phyloP scores from a whole-genome alignment of 2,888 invertebrate species.

The Polyommatus icarus region DNA sequence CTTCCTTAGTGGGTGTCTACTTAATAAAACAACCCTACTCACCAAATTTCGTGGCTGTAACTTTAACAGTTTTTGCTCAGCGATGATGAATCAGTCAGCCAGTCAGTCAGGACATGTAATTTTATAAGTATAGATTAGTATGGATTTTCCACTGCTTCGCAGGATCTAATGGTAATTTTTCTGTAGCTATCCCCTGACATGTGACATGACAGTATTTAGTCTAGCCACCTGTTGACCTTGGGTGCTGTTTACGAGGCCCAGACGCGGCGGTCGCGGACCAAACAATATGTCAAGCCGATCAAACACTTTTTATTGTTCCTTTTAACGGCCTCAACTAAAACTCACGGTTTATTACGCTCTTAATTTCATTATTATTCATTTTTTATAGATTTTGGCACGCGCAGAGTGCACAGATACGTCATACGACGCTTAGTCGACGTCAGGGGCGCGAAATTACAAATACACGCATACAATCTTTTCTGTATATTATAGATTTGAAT shows the following conservation, averaged over 20 bases:
- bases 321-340: constrained; percentile 46
- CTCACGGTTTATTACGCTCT: not conserved
- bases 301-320: constrained; percentile 54
- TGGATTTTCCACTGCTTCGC: too few relatives aligned
- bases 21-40: too few relatives aligned
- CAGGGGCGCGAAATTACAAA: not conserved
- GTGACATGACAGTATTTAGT: constrained; percentile 22
- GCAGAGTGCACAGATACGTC: not conserved
- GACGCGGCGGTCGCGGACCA: constrained; percentile 44
- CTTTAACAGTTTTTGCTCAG: too few relatives aligned
- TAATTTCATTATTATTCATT: constrained; percentile 14
- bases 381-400: constrained; percentile 25
- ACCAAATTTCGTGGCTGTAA: too few relatives aligned
- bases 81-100: too few relatives aligned
- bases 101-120: too few relatives aligned
- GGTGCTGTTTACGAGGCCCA: constrained; percentile 27
- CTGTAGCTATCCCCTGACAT: not conserved
- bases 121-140: too few relatives aligned
- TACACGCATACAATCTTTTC: too few relatives aligned
- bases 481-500: too few relatives aligned
- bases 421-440: not conserved
- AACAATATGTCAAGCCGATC: constrained; percentile 57
- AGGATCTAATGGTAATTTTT: too few relatives aligned
- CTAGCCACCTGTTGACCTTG: constrained; percentile 20
- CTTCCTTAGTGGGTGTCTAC: too few relatives aligned